Evolutionary conservation across 2,797 vertebrate genomes (phyloP).

Genomic region (Rallus crepitans): DNA sequence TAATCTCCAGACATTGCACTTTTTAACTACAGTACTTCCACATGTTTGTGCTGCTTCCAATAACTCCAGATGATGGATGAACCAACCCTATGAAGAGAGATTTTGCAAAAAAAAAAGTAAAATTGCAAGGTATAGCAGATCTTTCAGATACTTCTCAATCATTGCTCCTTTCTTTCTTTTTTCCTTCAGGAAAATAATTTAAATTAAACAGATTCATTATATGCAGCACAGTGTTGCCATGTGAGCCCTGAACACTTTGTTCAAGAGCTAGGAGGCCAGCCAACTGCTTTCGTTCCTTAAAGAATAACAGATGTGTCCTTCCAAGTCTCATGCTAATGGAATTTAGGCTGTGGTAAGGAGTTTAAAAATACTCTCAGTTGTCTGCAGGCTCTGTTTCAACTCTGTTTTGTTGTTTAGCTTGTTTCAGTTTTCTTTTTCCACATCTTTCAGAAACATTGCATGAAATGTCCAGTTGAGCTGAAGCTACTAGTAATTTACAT

Average conservation of each 20-base stretch:
- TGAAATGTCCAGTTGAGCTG: neutral
- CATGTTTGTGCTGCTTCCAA: constrained; percentile 21
- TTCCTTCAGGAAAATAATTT: constrained; percentile 56
- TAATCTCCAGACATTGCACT: neutral
- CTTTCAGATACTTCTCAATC: constrained; percentile 52
- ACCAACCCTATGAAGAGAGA: constrained; percentile 12
- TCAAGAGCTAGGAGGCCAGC: constrained; percentile 75
- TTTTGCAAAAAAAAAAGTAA: neutral
- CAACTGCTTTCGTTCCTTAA: constrained; percentile 76
- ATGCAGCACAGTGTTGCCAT: constrained; percentile 58
- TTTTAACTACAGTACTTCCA: constrained; percentile 36
- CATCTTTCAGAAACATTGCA: neutral
- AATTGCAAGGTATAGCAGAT: neutral
- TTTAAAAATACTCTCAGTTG: constrained; percentile 30
- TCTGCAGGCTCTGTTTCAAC: neutral
- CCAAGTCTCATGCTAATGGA: constrained; percentile 63
- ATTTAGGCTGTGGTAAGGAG: constrained; percentile 53
- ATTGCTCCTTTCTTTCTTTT: constrained; percentile 30
- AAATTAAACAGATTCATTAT: constrained; percentile 71
- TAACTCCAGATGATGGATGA: constrained; percentile 23
- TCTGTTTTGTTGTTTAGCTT: neutral
- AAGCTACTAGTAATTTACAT: neutral
- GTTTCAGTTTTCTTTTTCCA: neutral
- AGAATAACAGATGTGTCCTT: constrained; percentile 78
- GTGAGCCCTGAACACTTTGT: constrained; percentile 73